Evolutionary conservation across 2,888 invertebrate genomes (phyloP), one percentile per base, ranked within the genome.

Genomic region (Hemithea aestivaria): DNA sequence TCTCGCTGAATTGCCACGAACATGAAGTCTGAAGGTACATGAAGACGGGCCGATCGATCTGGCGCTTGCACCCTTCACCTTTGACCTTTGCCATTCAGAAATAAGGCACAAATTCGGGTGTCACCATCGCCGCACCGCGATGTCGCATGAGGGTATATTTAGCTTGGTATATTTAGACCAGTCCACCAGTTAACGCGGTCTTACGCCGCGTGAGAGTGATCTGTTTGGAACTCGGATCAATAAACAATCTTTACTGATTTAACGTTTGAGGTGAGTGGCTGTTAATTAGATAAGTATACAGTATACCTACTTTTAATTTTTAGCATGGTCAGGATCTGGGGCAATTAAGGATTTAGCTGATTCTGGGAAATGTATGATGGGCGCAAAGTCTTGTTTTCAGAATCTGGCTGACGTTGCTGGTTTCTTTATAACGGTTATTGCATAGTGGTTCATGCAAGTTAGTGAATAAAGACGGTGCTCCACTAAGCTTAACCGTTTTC

Each of bases 111-210:
- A 53, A 61, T 53, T 69, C 45, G 57, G 53, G 23, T 38, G 41
- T 47, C 51, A 49, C 53, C 45, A 55, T 60, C 59, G 56, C 56
- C 58, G 57, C 52, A 51, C 26, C 38, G 56, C 66, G 76, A 74
- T 78, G 81, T 80, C 80, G 74, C 73, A 66, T 72, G 81, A 77
- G 51, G 56, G 52, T 73, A 79, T 75, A 82, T 78, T 76, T 84
- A 84, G 77, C 56, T 41, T 48, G 58, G 55, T 74, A 78, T 73
- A 76, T 73, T 73, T 81, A 82, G 75, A 53, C 46, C 54, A 49
- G 50, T 49, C 40, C 45, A 47, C 40, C 48, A 48, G 48, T 32
- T 41, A 36, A 40, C 39, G 43, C 40, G 38, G 33, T 47, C 40
- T 43, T 45, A 45, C 46, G 45, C 46, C 41, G 32, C 30, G 45